These are phyloP conservation scores for Trematocara marginatum DNA, from an alignment of 2,113 vertebrate genomes.

Conservation along the genomic window DNA sequence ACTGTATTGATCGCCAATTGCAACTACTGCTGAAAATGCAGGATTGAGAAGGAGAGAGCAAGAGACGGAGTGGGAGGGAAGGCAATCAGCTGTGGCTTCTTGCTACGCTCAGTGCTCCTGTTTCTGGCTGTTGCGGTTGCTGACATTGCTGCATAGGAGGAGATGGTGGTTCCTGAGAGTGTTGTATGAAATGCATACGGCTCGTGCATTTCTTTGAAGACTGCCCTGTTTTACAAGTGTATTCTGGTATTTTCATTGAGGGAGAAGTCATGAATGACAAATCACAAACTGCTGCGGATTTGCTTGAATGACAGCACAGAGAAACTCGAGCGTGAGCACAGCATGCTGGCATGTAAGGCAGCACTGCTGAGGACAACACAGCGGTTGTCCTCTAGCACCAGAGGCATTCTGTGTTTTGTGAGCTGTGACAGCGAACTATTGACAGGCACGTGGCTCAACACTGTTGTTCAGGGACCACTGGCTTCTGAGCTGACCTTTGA, in stretches of 20 bases:
- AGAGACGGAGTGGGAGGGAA: slow-evolving; percentile 29
- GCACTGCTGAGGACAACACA: slow-evolving; percentile 11
- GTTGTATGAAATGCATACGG: background rate
- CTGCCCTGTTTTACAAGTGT: background rate
- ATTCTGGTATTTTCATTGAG: background rate
- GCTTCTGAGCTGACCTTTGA: slow-evolving; percentile 67
- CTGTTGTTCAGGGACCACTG: slow-evolving; percentile 48
- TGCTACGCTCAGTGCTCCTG: background rate
- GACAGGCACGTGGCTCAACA: slow-evolving; percentile 60
- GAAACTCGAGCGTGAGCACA: slow-evolving; percentile 8
- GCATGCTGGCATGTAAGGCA: background rate
- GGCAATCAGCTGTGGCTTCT: slow-evolving; percentile 47
- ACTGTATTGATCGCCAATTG: slow-evolving; percentile 59
- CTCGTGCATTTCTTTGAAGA: background rate
- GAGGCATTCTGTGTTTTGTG: slow-evolving; percentile 50
- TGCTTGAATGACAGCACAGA: background rate
- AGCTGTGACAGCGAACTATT: slow-evolving; percentile 63
- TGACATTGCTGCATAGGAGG: background rate
- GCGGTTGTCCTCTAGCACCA: slow-evolving; percentile 20
- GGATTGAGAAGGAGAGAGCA: slow-evolving; percentile 5
- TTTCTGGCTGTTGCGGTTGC: slow-evolving; percentile 11
- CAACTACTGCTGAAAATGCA: slow-evolving; percentile 56
- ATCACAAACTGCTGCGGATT: slow-evolving; percentile 3
- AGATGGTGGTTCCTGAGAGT: slow-evolving; percentile 14
- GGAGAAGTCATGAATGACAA: slow-evolving; percentile 9